These are phyloP conservation scores for Fregetta grallaria DNA, from an alignment of 2,113 vertebrate genomes.

Conservation along the genomic window DNA sequence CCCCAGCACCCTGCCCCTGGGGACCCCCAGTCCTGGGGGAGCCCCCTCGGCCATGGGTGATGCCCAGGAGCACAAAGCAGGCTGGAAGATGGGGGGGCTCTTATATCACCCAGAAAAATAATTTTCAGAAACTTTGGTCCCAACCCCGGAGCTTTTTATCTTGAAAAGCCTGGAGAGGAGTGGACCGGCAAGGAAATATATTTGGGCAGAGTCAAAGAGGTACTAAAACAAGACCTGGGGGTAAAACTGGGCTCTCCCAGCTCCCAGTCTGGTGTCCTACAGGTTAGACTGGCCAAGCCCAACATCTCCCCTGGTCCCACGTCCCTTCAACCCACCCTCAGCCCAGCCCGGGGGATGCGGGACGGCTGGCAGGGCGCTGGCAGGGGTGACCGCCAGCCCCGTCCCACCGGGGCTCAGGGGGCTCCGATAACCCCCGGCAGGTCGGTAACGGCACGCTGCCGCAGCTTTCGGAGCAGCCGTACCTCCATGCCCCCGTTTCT, in stretches of 20 bases:
- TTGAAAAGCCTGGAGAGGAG: not conserved
- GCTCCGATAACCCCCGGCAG: not conserved
- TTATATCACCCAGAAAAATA: fast-evolving
- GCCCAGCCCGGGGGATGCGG: fast-evolving
- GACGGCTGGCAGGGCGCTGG: not conserved
- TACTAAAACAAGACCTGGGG: not conserved
- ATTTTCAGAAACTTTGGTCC: not conserved
- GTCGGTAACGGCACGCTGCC: fast-evolving
- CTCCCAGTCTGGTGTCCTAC: not conserved
- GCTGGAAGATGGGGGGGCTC: not conserved
- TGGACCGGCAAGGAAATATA: fast-evolving
- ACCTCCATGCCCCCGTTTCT: fast-evolving
- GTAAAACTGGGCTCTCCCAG: not conserved
- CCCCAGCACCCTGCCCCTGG: not conserved
- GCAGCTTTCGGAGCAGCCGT: not conserved
- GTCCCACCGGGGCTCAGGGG: fast-evolving
- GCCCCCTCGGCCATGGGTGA: fast-evolving
- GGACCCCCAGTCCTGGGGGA: not conserved
- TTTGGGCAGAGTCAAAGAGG: not conserved
- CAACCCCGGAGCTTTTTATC: not conserved
- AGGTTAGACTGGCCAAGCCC: not conserved
- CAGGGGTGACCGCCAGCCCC: not conserved
- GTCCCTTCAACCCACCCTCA: not conserved
- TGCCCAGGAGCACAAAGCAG: not conserved
- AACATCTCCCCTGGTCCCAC: not conserved